phyloP scores from a whole-genome alignment of 53 echinoderm and acorn worm genomes.

The Crossaster papposus region DNA sequence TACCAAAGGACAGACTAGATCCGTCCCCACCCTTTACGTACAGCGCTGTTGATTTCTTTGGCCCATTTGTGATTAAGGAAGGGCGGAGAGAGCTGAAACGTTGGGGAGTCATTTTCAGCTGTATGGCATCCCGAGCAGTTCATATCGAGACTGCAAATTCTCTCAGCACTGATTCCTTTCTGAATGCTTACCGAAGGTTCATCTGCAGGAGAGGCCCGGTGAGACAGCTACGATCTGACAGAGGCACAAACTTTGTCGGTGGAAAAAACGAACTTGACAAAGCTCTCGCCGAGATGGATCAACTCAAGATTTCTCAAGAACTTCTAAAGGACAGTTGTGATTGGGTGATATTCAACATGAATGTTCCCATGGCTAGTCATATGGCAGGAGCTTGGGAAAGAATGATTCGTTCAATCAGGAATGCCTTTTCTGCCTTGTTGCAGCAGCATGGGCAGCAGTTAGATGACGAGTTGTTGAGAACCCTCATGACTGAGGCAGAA shows the following conservation, averaged over 20 bases:
- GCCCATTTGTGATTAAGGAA: no score
- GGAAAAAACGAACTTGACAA: background rate
- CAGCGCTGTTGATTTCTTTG: no score
- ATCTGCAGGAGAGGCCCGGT: no score
- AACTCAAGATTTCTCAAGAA: background rate
- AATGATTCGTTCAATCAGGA: slow-evolving; percentile 22
- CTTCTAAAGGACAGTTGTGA: slow-evolving; percentile 15
- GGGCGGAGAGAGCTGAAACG: no score
- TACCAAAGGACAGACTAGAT: no score
- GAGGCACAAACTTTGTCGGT: background rate
- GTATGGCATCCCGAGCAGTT: no score
- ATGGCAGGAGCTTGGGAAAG: slow-evolving; percentile 64
- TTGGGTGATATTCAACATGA: slow-evolving; percentile 26
- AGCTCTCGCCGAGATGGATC: slow-evolving; percentile 21
- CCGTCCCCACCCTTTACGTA: no score
- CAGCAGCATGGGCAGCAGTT: background rate
- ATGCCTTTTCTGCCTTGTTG: slow-evolving; percentile 2
- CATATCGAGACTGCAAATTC: no score
- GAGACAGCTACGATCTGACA: no score
- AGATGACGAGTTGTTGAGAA: slow-evolving; percentile 27
- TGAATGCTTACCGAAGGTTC: no score
- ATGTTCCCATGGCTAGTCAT: slow-evolving; percentile 59
- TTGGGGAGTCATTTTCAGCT: no score
- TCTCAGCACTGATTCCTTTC: no score
- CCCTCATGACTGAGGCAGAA: background rate